Evolutionary conservation across 1,140 invertebrate genomes (phyloP).

Genomic region (Patella vulgata): DNA sequence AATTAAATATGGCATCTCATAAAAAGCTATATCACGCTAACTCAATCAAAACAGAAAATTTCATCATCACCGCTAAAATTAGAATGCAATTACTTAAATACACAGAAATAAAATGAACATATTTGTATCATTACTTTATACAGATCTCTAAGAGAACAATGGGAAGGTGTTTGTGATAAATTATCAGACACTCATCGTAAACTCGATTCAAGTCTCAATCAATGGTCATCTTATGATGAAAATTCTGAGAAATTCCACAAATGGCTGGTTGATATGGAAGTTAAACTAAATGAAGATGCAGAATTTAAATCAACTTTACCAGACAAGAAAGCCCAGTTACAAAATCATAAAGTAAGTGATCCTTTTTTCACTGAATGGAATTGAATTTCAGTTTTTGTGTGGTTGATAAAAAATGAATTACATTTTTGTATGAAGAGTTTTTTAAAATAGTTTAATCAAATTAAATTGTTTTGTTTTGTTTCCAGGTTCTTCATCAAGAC

Average conservation of each 20-base stretch:
- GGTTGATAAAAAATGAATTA: no score
- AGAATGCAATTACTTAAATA: no score
- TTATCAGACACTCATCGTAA: constrained; percentile 85
- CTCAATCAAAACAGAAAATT: no score
- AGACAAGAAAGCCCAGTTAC: constrained; percentile 92
- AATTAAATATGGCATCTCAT: no score
- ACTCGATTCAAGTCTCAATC: constrained; percentile 85
- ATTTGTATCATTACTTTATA: no score
- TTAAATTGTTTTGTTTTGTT: constrained; percentile 11
- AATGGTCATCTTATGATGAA: constrained; percentile 63
- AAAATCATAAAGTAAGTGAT: constrained; percentile 84
- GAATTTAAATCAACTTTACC: constrained; percentile 90
- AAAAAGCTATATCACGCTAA: no score
- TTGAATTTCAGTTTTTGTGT: constrained; percentile 6
- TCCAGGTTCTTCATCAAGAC: constrained; percentile 84
- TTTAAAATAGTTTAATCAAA: no score
- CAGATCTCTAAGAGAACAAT: constrained; percentile 81
- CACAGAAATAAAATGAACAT: no score
- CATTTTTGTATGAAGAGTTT: no score
- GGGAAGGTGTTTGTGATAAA: constrained; percentile 76
- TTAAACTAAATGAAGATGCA: constrained; percentile 89
- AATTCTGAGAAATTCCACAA: constrained; percentile 84
- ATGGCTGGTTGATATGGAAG: constrained; percentile 91
- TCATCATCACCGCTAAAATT: no score
- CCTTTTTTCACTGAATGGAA: neutral